phyloP scores from a whole-genome alignment of 2,797 vertebrate genomes.

The Channallabes apus region DNA sequence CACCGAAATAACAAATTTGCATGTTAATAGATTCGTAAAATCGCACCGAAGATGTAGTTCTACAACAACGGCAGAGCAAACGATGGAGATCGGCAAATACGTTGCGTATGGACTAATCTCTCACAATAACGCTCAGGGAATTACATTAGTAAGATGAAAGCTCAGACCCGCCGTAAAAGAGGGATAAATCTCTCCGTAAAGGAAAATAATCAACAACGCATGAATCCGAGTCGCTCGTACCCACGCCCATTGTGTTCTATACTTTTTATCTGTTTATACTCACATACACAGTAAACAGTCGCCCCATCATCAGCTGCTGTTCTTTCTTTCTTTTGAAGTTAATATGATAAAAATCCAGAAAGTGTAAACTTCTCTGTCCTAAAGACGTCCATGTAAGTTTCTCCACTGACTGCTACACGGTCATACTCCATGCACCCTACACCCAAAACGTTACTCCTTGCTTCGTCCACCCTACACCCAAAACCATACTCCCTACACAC shows the following conservation, averaged over 20 bases:
- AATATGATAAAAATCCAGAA: background rate
- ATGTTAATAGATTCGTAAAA: conserved; percentile 60
- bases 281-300: background rate
- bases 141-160: background rate
- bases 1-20: conserved; percentile 39
- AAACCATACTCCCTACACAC: no score
- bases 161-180: background rate
- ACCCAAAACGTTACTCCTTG: no score
- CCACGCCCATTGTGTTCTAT: background rate
- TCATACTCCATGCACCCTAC: no score
- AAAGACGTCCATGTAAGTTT: background rate
- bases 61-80: background rate
- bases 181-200: background rate
- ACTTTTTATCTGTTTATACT: background rate
- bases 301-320: background rate
- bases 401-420: no score
- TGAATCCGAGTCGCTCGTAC: background rate
- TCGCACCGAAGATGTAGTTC: background rate
- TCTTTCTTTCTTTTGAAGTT: background rate
- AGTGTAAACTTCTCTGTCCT: background rate
- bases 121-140: background rate
- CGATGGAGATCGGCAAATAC: background rate
- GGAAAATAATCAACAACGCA: background rate
- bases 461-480: no score
- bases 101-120: background rate